phyloP scores from a whole-genome alignment of 2,113 vertebrate genomes.

The Kobus ellipsiprymnus region DNA sequence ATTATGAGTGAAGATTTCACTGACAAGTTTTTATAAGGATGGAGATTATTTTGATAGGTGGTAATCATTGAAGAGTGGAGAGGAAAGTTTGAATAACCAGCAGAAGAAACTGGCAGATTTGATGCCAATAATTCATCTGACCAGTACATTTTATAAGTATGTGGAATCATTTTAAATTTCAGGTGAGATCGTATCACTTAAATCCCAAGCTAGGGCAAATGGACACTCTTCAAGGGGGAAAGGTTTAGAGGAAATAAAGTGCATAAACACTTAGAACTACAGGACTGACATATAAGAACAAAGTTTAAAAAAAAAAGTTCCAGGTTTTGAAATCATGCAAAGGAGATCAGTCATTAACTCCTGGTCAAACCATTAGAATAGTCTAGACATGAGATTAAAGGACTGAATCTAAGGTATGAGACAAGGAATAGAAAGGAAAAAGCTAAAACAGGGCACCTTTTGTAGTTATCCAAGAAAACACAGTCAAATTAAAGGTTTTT shows the following conservation, averaged over 20 bases:
- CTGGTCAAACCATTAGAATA: neutral
- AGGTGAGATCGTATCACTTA: neutral
- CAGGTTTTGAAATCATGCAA: neutral
- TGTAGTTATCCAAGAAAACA: neutral
- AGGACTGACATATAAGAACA: neutral
- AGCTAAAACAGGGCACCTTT: neutral
- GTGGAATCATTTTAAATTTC: neutral
- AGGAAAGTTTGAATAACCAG: neutral
- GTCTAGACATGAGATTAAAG: constrained; percentile 7
- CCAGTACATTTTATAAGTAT: neutral
- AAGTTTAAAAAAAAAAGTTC: neutral
- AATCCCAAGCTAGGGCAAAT: neutral
- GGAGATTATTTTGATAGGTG: neutral
- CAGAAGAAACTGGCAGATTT: neutral
- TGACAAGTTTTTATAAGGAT: neutral
- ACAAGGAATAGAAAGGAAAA: neutral
- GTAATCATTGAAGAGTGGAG: neutral
- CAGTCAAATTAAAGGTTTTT: neutral
- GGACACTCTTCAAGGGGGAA: neutral
- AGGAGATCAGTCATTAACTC: neutral
- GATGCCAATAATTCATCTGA: neutral
- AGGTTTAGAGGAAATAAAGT: neutral
- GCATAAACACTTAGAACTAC: neutral
- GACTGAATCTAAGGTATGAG: neutral
- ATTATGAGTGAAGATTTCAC: neutral